Conservation (phyloP, 64 coral and sea anemone genomes). For the Orbicella faveolata region DNA sequence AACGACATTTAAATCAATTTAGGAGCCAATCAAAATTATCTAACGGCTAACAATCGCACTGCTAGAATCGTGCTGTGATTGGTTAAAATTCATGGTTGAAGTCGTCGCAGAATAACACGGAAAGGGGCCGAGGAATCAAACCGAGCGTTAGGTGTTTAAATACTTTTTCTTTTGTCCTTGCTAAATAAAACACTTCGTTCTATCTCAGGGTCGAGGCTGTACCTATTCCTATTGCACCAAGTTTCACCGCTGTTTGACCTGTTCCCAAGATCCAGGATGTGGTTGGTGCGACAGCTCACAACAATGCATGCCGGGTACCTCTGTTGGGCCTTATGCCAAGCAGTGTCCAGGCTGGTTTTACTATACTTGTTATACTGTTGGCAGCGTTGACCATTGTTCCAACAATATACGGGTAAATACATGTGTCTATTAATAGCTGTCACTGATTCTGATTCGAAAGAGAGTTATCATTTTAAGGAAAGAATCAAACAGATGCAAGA, state of each 20-base stretch:
- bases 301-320: conserved; percentile 56
- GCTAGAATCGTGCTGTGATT: too few relatives aligned
- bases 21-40: too few relatives aligned
- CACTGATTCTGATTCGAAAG: too few relatives aligned
- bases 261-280: conserved; percentile 35
- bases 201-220: conserved; percentile 56
- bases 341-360: conserved; percentile 77
- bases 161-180: too few relatives aligned
- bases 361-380: conserved; percentile 67
- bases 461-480: background rate
- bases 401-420: conserved; percentile 53
- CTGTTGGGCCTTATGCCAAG: background rate
- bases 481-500: background rate
- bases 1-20: too few relatives aligned
- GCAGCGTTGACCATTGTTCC: conserved; percentile 50
- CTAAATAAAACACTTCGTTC: background rate
- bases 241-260: conserved; percentile 37
- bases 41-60: too few relatives aligned
- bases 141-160: too few relatives aligned
- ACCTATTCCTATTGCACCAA: conserved; percentile 61
- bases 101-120: too few relatives aligned
- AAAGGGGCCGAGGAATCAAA: too few relatives aligned
- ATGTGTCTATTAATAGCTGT: background rate
- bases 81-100: too few relatives aligned
- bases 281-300: conserved; percentile 71